phyloP scores from a whole-genome alignment of 2,888 invertebrate genomes.

The Marronus borbonicus region DNA sequence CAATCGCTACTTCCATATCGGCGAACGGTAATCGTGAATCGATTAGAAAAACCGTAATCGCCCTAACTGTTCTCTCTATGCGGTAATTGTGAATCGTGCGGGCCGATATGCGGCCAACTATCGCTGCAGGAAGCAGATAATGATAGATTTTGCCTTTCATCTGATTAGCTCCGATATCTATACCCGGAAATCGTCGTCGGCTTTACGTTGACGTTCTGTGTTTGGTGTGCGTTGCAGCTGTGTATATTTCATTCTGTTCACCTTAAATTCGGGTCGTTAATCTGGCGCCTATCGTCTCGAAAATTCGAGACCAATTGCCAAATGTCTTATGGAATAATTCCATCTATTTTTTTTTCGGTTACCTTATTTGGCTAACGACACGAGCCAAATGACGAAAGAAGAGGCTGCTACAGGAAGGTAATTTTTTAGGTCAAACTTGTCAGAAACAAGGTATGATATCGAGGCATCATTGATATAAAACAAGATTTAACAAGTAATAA shows the following conservation, averaged over 20 bases:
- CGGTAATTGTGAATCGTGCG: slow-evolving; percentile 33
- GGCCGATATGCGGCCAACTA: slow-evolving; percentile 1
- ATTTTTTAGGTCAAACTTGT: too few species aligned
- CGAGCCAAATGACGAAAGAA: too few species aligned
- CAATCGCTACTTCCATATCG: slow-evolving; percentile 39
- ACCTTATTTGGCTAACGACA: slow-evolving; percentile 24
- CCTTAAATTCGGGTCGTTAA: slow-evolving; percentile 19
- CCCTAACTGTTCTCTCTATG: slow-evolving; percentile 31
- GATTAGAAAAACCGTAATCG: slow-evolving; percentile 47
- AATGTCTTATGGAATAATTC: slow-evolving; percentile 6
- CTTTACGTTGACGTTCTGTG: background rate
- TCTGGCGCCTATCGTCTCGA: slow-evolving; percentile 18
- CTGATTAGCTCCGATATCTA: slow-evolving; percentile 38
- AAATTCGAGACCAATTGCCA: slow-evolving; percentile 10
- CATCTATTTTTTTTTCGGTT: slow-evolving; percentile 6
- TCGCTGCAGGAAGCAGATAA: slow-evolving; percentile 44
- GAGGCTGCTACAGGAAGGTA: too few species aligned
- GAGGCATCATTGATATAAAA: too few species aligned
- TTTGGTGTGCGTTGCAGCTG: slow-evolving; percentile 7
- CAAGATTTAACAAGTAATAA: too few species aligned
- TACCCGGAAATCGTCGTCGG: slow-evolving; percentile 35
- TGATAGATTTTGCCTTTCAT: slow-evolving; percentile 40
- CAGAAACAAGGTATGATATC: too few species aligned
- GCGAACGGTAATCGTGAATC: slow-evolving; percentile 40
- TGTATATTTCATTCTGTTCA: background rate